phyloP scores from a whole-genome alignment of 2,888 invertebrate species.

The Argynnis bischoffii region DNA sequence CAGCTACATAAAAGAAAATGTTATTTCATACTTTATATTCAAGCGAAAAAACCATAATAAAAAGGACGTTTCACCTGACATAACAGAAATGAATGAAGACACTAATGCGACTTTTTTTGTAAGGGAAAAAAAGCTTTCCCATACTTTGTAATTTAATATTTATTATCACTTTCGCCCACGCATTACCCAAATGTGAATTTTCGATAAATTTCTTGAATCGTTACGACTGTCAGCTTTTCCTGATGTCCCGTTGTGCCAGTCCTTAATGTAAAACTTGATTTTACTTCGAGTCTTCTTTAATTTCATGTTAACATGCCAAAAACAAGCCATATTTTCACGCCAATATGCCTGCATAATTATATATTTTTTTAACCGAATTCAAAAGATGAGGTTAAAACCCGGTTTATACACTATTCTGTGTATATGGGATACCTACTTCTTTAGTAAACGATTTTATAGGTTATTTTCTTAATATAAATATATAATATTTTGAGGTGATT shows the following conservation, averaged over 20 bases:
- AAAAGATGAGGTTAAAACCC: no score
- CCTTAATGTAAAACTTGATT: slow-evolving; percentile 14
- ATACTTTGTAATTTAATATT: slow-evolving; percentile 12
- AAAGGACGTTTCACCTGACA: slow-evolving; percentile 2
- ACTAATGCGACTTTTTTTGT: slow-evolving; percentile 7
- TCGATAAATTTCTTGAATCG: not conserved
- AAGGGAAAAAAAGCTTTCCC: not conserved
- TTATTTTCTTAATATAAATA: no score
- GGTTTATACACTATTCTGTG: no score
- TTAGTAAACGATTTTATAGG: no score
- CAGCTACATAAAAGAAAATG: not conserved
- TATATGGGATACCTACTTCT: no score
- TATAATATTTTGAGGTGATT: no score
- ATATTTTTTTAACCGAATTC: no score
- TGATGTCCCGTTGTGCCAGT: slow-evolving; percentile 8
- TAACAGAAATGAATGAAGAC: slow-evolving; percentile 17
- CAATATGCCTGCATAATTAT: no score
- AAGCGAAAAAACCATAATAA: not conserved
- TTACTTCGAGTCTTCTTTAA: not conserved
- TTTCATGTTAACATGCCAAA: no score
- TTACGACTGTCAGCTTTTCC: not conserved
- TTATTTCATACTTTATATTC: not conserved
- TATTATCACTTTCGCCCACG: slow-evolving; percentile 20
- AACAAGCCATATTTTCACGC: no score
- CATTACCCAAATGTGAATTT: slow-evolving; percentile 16